Base-by-base conservation (phyloP, 2,113 vertebrate species). In the Labrus mixtus region DNA sequence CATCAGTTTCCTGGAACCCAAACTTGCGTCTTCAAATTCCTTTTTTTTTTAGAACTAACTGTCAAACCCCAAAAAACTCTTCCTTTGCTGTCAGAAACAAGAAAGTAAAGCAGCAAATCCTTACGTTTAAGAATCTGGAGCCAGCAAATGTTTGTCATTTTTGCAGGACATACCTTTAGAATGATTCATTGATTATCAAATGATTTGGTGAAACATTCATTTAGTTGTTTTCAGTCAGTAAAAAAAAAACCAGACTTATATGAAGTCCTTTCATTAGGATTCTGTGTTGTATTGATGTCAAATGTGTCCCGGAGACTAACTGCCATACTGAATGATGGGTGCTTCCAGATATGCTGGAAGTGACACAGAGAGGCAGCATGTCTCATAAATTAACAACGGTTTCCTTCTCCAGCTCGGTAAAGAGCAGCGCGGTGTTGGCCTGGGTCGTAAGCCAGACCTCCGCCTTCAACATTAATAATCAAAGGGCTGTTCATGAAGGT, bases 381-480 rank as follows among this genome's bases (percentile, higher is more conserved):
- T 83, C 78, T 84, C 76, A 89, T 86, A 74, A 86, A 87, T 89
- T 79, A 76, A 81, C 72, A 66, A 85, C 56, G 48, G 73, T 60
- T 54, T 82, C 69, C 60, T 73, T 67, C 69, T 80, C 48, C 0
- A 29, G 72, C 68, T 65, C 41, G 74, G 78, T 55, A 85, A 87
- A 84, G 69, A 79, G 61, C 81, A 22, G 70, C 4, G 25, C 20
- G 20, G 29, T 73, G 69, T 68, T 0, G 15, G 73, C 39, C 19
- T 68, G 11, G 78, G 81, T 77, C 62, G 33, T 81, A 66, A 78
- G 77, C 60, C 57, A 61, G 74, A 70, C 53, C 66, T 68, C 68
- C 19, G 67, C 77, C 61, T 76, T 68, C 77, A 46, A 67, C 85
- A 83, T 92, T 69, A 90, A 89, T 82, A 90, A 90, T 87, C 79